phyloP scores from a whole-genome alignment of 1,140 invertebrate genomes.

The Wiebesia pumilae region DNA sequence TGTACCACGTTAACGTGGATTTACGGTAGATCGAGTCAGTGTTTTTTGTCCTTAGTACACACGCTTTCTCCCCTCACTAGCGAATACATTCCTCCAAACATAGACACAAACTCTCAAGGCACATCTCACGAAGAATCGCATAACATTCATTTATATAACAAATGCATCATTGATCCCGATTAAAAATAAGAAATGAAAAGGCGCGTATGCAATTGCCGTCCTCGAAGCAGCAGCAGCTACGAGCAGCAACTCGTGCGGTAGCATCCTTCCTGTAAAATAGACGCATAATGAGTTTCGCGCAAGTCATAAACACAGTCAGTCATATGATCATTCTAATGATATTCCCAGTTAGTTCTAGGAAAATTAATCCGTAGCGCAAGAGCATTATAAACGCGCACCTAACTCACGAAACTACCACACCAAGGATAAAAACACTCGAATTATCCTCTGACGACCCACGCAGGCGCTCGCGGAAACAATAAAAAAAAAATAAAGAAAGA shows the following conservation, averaged over 20 bases:
- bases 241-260: not conserved
- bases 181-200: not conserved
- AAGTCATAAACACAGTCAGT: not conserved
- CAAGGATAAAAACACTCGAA: slow-evolving; percentile 17
- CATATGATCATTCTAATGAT: not conserved
- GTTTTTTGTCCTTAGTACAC: too few relatives aligned
- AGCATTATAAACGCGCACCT: not conserved
- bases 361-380: slow-evolving; percentile 12
- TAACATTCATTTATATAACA: not conserved
- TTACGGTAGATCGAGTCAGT: not conserved
- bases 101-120: too few relatives aligned
- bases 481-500: not conserved
- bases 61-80: too few relatives aligned
- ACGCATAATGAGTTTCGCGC: not conserved
- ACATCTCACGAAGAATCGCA: too few relatives aligned
- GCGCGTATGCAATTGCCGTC: too few relatives aligned
- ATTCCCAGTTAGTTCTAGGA: not conserved
- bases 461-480: not conserved
- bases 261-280: not conserved
- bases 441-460: not conserved
- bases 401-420: not conserved
- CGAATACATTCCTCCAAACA: too few relatives aligned
- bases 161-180: not conserved
- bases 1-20: not conserved
- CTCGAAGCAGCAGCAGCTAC: not conserved